Conservation (phyloP, 2,797 vertebrate species). For the Nannoperca australis region DNA sequence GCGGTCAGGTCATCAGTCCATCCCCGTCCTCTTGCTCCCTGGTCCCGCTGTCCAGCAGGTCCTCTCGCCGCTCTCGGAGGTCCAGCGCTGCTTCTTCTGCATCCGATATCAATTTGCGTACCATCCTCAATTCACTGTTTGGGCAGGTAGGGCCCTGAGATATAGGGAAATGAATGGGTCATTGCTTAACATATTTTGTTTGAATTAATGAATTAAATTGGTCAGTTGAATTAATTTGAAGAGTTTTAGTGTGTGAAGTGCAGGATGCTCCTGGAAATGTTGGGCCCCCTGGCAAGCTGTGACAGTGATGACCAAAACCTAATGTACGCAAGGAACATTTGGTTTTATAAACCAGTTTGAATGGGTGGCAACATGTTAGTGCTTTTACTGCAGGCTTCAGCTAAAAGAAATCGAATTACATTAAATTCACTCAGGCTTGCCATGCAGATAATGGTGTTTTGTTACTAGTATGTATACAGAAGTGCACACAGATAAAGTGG, state of each 20-base stretch:
- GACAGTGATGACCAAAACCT: slow-evolving; percentile 4
- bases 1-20: slow-evolving; percentile 69
- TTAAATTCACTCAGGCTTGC: background rate
- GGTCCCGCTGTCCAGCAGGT: slow-evolving; percentile 85
- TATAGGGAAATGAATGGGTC: background rate
- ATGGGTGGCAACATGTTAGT: background rate
- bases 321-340: background rate
- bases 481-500: slow-evolving; percentile 9
- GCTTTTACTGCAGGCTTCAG: background rate
- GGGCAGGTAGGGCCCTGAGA: slow-evolving; percentile 91
- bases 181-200: background rate
- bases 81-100: slow-evolving; percentile 86
- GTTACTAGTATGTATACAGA: slow-evolving; percentile 7
- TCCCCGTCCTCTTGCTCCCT: slow-evolving; percentile 83
- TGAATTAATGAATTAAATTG: background rate
- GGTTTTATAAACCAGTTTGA: background rate
- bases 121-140: slow-evolving; percentile 94
- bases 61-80: slow-evolving; percentile 85
- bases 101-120: slow-evolving; percentile 89
- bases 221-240: background rate
- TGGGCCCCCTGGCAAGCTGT: slow-evolving; percentile 1
- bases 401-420: background rate
- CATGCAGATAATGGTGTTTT: background rate
- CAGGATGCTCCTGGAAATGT: background rate
- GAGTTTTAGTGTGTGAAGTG: slow-evolving; percentile 6